Evolutionary conservation across 2,797 vertebrate genomes (phyloP).

Genomic region (Micrastur ruficollis): DNA sequence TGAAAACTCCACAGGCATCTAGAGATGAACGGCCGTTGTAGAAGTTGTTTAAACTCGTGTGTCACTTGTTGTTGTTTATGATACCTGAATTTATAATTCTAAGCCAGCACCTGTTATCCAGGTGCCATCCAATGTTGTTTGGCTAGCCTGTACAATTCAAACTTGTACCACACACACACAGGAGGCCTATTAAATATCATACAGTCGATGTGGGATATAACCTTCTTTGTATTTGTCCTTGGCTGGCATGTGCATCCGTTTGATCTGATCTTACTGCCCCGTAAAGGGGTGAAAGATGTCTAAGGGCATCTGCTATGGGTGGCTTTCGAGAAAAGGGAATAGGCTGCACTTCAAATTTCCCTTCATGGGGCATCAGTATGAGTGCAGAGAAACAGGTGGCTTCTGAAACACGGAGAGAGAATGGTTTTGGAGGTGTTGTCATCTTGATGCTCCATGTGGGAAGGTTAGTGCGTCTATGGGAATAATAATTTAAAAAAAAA

Average conservation of each 20-base stretch:
- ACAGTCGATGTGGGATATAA: neutral
- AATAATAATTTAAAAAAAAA: neutral
- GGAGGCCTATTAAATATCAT: neutral
- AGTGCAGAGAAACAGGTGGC: neutral
- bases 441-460: neutral
- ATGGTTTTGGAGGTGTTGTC: neutral
- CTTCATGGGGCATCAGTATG: accelerated
- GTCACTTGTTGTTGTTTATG: neutral
- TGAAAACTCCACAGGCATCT: neutral
- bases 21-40: neutral
- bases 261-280: neutral
- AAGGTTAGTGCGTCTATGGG: neutral
- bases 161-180: neutral
- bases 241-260: neutral
- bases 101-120: neutral
- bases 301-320: neutral
- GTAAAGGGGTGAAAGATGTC: neutral
- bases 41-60: neutral
- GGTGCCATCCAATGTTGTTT: neutral
- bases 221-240: neutral
- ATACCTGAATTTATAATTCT: neutral
- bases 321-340: neutral
- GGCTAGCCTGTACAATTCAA: neutral
- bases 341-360: neutral
- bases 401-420: neutral